Conservation (phyloP, 1,140 invertebrate genomes). For the Lasaia peninsularis region DNA sequence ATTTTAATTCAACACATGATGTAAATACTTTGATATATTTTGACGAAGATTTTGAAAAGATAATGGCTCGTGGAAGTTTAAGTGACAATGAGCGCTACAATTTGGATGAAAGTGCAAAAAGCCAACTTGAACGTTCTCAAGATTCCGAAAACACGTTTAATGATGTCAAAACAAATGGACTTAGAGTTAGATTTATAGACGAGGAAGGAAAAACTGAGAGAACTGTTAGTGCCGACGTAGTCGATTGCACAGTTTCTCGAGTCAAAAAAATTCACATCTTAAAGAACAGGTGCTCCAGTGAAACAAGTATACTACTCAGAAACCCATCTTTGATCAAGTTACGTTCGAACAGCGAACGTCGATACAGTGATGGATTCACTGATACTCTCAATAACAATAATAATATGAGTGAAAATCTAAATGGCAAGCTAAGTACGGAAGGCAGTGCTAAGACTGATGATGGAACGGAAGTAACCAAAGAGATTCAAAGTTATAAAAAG, state of each 20-base stretch:
- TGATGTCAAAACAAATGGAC: conserved; percentile 52
- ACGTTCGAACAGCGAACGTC: conserved; percentile 47
- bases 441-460: conserved; percentile 49
- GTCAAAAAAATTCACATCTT: conserved; percentile 73
- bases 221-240: conserved; percentile 67
- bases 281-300: conserved; percentile 73
- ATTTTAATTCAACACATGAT: conserved; percentile 36
- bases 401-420: conserved; percentile 58
- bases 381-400: conserved; percentile 70
- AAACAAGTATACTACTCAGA: conserved; percentile 68
- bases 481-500: conserved; percentile 62
- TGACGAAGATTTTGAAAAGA: conserved; percentile 27
- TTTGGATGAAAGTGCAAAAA: conserved; percentile 55
- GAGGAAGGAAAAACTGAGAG: conserved; percentile 72
- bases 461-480: conserved; percentile 57
- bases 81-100: conserved; percentile 68
- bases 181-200: conserved; percentile 65
- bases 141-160: conserved; percentile 47
- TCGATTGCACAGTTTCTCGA: conserved; percentile 53
- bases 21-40: conserved; percentile 36
- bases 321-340: conserved; percentile 63
- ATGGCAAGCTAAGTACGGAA: conserved; percentile 37
- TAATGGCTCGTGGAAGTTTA: conserved; percentile 63
- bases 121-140: conserved; percentile 50
- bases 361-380: conserved; percentile 49